These are phyloP conservation scores for Agapostemon virescens DNA, from an alignment of 2,888 invertebrate species.

Conservation along the genomic window DNA sequence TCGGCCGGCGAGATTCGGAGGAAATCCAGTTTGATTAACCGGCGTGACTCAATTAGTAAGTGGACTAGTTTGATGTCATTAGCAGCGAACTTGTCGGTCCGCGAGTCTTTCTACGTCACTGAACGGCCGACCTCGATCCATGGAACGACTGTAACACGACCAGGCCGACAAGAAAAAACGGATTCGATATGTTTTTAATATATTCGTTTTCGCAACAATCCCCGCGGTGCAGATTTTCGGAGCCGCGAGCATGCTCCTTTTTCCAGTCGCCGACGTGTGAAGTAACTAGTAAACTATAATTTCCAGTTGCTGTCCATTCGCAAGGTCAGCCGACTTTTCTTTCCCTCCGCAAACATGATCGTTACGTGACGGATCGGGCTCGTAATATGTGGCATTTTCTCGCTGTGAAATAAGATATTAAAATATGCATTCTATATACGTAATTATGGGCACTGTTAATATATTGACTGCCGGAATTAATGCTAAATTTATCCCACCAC, in stretches of 20 bases:
- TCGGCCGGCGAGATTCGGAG: background rate
- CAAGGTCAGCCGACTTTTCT: background rate
- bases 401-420: too few relatives aligned
- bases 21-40: constrained; percentile 5
- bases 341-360: background rate
- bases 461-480: background rate
- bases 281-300: background rate
- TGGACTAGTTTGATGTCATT: constrained; percentile 14
- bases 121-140: constrained; percentile 36
- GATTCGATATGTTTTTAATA: background rate
- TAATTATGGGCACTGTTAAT: too few relatives aligned
- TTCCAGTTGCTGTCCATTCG: background rate
- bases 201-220: background rate
- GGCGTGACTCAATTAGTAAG: constrained; percentile 30
- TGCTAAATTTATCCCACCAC: too few relatives aligned
- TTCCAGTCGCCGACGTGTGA: background rate
- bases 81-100: constrained; percentile 27
- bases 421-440: too few relatives aligned
- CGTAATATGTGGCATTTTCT: background rate
- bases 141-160: constrained; percentile 20
- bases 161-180: constrained; percentile 7
- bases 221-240: background rate
- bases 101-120: constrained; percentile 26
- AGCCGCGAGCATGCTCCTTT: background rate
- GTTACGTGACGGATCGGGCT: background rate